Evolutionary conservation across 2,113 vertebrate species (phyloP), one percentile per base, ranked within the genome.

Genomic region (Dascyllus trimaculatus): DNA sequence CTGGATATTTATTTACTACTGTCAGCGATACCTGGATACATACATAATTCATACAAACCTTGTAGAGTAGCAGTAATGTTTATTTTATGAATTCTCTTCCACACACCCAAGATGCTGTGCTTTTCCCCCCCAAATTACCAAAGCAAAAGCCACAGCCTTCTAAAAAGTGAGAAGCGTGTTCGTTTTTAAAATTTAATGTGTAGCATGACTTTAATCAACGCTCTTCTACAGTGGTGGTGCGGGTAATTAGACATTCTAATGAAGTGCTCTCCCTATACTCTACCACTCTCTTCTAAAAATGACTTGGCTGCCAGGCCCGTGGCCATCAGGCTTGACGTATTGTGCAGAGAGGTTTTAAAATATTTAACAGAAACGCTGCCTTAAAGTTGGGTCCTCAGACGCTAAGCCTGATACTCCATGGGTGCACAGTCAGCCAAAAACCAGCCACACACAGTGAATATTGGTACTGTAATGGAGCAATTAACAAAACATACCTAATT

Each of bases 201-300:
- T 72, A 66, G 87, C 74, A 76, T 86, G 86, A 91, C 89, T 93
- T 93, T 92, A 93, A 93, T 93, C 92, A 94, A 86, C 67, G 63
- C 79, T 93, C 88, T 67, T 91, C 85, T 91, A 87, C 59, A 58
- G 76, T 82, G 75, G 84, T 72, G 65, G 65, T 63, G 76, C 78
- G 89, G 91, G 85, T 94, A 94, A 95, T 95, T 94, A 95, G 85
- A 92, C 92, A 94, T 92, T 94, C 89, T 93, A 95, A 94, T 93
- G 91, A 95, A 89, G 92, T 80, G 79, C 89, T 91, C 84, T 88
- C 86, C 74, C 80, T 65, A 68, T 89, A 75, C 88, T 89, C 88
- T 86, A 88, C 80, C 82, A 88, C 85, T 86, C 86, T 71, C 78
- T 86, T 91, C 93, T 93, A 94, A 93, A 94, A 93, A 93, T 94